Conservation (phyloP, 2,797 vertebrate genomes). For the Luscinia luscinia region DNA sequence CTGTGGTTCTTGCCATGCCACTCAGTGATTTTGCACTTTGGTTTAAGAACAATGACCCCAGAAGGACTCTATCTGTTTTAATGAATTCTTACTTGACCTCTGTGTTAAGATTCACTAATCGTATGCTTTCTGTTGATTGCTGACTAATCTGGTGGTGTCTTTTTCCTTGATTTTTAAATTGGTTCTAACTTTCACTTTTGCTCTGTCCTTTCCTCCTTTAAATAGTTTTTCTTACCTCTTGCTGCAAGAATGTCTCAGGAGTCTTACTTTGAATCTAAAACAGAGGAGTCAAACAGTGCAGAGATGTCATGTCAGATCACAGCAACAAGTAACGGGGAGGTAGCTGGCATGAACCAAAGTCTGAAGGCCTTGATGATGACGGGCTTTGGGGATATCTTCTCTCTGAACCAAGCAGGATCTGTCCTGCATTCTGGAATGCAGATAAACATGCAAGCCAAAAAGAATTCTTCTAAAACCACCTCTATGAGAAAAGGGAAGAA, state of each 20-base stretch:
- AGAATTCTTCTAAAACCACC: constrained; percentile 97
- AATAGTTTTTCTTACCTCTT: constrained; percentile 91
- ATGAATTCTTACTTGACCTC: constrained; percentile 56
- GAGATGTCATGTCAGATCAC: constrained; percentile 94
- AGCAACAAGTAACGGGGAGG: constrained; percentile 87
- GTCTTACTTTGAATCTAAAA: constrained; percentile 94
- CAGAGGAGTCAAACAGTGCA: constrained; percentile 92
- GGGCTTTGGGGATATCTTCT: constrained; percentile 91
- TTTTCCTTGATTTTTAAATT: constrained; percentile 78
- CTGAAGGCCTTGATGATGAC: constrained; percentile 91
- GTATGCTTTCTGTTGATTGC: constrained; percentile 72
- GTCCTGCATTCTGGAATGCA: constrained; percentile 93
- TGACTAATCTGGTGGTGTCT: constrained; percentile 80
- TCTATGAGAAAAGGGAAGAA: constrained; percentile 94
- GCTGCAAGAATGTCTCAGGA: constrained; percentile 90
- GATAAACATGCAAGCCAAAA: constrained; percentile 97
- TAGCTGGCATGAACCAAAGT: constrained; percentile 86
- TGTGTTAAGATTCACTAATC: constrained; percentile 73
- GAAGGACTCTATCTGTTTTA: constrained; percentile 34
- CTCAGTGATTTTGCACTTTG: constrained; percentile 56
- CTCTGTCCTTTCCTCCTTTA: constrained; percentile 81
- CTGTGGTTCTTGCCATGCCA: constrained; percentile 52
- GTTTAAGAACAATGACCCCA: constrained; percentile 37
- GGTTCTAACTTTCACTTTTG: constrained; percentile 82
- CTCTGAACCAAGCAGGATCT: constrained; percentile 86